Conservation (phyloP, 2,888 invertebrate genomes). For the Ochropleura leucogaster region DNA sequence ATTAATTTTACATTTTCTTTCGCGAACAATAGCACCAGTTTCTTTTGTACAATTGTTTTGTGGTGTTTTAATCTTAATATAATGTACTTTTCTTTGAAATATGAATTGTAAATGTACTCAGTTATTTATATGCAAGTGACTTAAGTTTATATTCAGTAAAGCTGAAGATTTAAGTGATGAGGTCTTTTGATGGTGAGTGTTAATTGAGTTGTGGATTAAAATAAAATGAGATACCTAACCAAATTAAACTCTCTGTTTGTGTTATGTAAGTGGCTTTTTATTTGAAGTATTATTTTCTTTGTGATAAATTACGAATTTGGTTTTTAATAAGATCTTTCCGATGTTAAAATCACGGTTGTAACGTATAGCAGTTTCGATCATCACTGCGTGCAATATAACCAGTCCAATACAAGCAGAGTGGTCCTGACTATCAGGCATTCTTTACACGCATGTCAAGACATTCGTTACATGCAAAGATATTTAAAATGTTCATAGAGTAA, state of each 20-base stretch:
- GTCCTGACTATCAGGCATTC: too few species aligned
- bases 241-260: slow-evolving; percentile 1
- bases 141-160: slow-evolving; percentile 16
- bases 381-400: neutral
- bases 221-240: neutral
- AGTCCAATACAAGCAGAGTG: neutral
- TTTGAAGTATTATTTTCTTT: neutral
- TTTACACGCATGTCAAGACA: too few species aligned
- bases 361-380: too few species aligned
- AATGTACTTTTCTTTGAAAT: slow-evolving; percentile 52
- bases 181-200: slow-evolving; percentile 12
- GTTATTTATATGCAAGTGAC: slow-evolving; percentile 24
- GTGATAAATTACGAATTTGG: slow-evolving; percentile 1
- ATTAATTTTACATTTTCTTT: slow-evolving; percentile 59
- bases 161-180: slow-evolving; percentile 18
- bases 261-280: slow-evolving; percentile 4
- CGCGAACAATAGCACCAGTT: slow-evolving; percentile 44
- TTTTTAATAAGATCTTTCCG: neutral
- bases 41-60: slow-evolving; percentile 56
- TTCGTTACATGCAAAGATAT: too few species aligned
- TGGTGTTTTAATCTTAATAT: slow-evolving; percentile 47
- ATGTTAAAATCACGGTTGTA: neutral
- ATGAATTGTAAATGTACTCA: slow-evolving; percentile 36
- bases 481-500: too few species aligned
- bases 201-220: slow-evolving; percentile 27